Evolutionary conservation across 2,888 invertebrate species (phyloP), one percentile per base, ranked within the genome.

Genomic region (Nymphalis c-album): DNA sequence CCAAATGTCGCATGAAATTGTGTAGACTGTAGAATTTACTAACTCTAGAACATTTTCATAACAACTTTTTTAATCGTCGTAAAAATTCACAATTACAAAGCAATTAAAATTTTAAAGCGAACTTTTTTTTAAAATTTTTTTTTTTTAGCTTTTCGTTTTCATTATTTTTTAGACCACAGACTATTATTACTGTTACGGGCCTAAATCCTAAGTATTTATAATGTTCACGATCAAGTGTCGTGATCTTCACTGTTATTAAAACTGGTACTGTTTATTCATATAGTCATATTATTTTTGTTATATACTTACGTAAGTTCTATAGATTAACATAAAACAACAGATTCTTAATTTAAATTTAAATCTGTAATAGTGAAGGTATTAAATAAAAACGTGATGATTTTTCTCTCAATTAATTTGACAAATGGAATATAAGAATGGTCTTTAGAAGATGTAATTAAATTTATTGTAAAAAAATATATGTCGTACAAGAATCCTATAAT

Each of bases 11-110:
- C 13, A 57, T 18, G n/a, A 40, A 57, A 6, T 18, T 7, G 17
- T 55, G 31, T n/a, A 26, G 31, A 55, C 2, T 22, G 22, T 22
- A 31, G 26, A 31, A 31, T 31, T 55, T 31, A n/a, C 17, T 31
- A 55, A 55, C 31, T 17, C 31, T 17, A 8, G 31, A 55, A 55
- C 7, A 55, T 57, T 18, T 22, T 40, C 8, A 57, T 35, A n/a
- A 53, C 26, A 4, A 31, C 17, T 55, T 55, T 48, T 55, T 55
- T 31, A n/a, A 35, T 8, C 31, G n/a, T 35, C 8, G 7, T 40
- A 13, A 40, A 55, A 35, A 35, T 57, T 57, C n/a, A 40, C 57
- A 40, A 57, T 31, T 55, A 55, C 31, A 8, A 55, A 55, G 35
- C 57, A 18, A 57, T 57, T 57, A 40, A 40, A 57, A 40, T 18